Conservation (phyloP, 2,113 vertebrate species). For the Pseudolaguvia tuberculata region DNA sequence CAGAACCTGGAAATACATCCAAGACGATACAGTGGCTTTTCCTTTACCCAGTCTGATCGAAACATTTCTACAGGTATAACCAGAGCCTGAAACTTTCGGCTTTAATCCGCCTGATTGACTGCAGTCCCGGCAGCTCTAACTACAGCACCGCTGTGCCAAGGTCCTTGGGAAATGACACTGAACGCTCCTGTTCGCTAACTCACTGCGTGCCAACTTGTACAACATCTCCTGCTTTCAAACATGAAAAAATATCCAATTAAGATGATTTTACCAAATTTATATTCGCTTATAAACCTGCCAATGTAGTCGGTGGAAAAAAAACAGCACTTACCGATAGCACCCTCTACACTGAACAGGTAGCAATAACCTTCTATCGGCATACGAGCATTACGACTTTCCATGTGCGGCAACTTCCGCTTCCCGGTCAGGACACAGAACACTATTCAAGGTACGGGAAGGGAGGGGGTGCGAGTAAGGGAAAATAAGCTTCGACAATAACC, state of each 20-base stretch:
- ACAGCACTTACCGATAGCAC: slow-evolving; percentile 58
- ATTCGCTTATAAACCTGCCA: too few relatives aligned
- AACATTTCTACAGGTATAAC: not conserved
- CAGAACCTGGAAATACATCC: not conserved
- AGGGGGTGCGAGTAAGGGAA: not conserved
- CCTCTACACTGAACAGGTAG: slow-evolving; percentile 47
- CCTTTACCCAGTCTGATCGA: not conserved
- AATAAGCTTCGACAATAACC: not conserved
- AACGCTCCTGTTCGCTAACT: slow-evolving; percentile 14
- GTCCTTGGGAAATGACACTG: slow-evolving; percentile 40
- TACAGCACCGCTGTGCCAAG: slow-evolving; percentile 12
- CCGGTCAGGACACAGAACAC: slow-evolving; percentile 60
- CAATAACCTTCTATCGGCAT: slow-evolving; percentile 70
- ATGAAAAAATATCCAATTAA: not conserved
- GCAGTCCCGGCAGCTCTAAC: not conserved
- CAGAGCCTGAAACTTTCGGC: not conserved
- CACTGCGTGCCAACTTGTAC: slow-evolving; percentile 4
- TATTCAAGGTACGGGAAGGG: not conserved
- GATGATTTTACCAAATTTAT: not conserved
- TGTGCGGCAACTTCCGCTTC: slow-evolving; percentile 67
- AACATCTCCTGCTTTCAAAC: slow-evolving; percentile 2
- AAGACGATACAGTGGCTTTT: not conserved
- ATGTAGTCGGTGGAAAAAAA: not conserved
- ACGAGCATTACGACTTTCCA: slow-evolving; percentile 61
- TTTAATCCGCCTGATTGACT: not conserved